Base-by-base conservation (phyloP, 2,888 invertebrate species). In the Phalera bucephala region DNA sequence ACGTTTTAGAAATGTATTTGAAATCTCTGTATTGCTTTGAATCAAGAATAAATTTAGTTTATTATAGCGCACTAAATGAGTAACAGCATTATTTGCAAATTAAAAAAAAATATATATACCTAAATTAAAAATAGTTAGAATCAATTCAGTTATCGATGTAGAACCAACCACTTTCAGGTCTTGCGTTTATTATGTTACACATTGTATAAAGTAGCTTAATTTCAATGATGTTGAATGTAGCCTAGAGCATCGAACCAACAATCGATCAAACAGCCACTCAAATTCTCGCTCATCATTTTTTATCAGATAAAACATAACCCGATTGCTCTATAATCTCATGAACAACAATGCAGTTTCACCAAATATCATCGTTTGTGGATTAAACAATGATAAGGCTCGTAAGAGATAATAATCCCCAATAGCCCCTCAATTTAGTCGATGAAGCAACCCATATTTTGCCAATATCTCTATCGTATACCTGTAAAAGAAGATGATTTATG, bases 291-390 rank as follows among this genome's bases (percentile, higher is more conserved):
- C 52, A 45, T 57, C 48, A 51, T 34, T 40, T 30, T 54, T 78
- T 84, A 84, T 83, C 85, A 57, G 81, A 83, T 84, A 84, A 78
- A 60, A 44, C 47, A 17, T 64, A 61, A 73, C 64, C 69, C 65
- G 64, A 80, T 78, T 78, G 75, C 52, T 65, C 53, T 64, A 65
- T 68, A 73, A 75, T 79, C 76, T 71, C 68, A 41, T 59, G 53
- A 67, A 69, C 67, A 72, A 57, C 70, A 69, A 65, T 67, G 67
- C 45, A 55, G 61, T 56, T 61, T 66, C 47, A 65, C 56, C 58
- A 58, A 19, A 70, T 57, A 57, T 62, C 53, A 35, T 42, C 38
- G 27, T 35, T 25, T 37, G 43, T 25, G 36, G 35, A 43, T 38
- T 34, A 40, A 37, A 41, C 12, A 25, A 22, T n/a, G 50, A 52